Base-by-base conservation (phyloP, 1,140 invertebrate genomes). In the Charaxes varanes region DNA sequence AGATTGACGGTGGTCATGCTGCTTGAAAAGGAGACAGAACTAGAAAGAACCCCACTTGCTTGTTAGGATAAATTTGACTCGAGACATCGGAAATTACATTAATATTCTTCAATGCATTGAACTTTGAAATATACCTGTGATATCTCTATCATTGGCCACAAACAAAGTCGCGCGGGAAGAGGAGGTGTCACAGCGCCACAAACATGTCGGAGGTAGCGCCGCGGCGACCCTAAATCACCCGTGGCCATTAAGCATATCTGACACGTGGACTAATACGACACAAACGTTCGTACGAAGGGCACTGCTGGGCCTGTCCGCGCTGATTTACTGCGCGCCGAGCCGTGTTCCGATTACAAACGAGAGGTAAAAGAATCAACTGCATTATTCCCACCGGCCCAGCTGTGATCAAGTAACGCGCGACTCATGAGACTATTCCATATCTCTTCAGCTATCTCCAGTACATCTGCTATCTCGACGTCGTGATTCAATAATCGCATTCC, bases 211-310 rank as follows among this genome's bases (percentile, higher is more conserved):
- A 43, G 41, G 23, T 35, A 45, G 42, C 44, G 21, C 16, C 16
- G 13, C 16, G 8, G 19, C 28, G 30, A 15, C 35, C 23, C 32
- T 59, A 54, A 49, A 62, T 55, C 55, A 62, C 38, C 46, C 14
- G 11, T 12, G 24, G 36, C 48, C 51, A 54, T 47, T 51, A 52
- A 41, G 21, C 27, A 40, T 44, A 40, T 45, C 41, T 24, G 23
- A 40, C 42, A 24, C 28, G 49, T 41, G 47, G 33, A 47, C 50
- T 63, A 60, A 63, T 57, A 52, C 53, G 53, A 44, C 50, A 60
- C 60, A 63, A 56, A 63, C 56, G 53, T 63, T 63, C 51, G 51
- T 64, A 53, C 49, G 61, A 58, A 55, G 49, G 49, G 38, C 41
- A 45, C 48, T 45, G 48, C 55, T 64, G 44, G 46, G 45, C 50